phyloP scores from a whole-genome alignment of 1,140 invertebrate genomes.

The Heliothis virescens region DNA sequence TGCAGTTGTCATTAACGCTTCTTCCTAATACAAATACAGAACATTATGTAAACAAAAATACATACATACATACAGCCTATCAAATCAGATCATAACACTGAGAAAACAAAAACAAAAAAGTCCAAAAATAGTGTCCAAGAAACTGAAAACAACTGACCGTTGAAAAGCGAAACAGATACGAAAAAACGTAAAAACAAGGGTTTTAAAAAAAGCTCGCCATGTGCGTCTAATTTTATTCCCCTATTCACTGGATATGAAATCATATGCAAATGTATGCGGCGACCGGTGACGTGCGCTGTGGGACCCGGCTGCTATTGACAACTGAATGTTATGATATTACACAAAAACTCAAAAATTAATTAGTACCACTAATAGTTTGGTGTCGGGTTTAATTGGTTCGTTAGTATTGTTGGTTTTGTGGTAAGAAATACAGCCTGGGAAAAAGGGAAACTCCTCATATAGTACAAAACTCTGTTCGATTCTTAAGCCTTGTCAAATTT shows the following conservation, averaged over 20 bases:
- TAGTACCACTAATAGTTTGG: slow-evolving; percentile 2
- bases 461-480: too few relatives aligned
- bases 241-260: slow-evolving; percentile 82
- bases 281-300: slow-evolving; percentile 53
- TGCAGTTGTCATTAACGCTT: too few relatives aligned
- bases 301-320: slow-evolving; percentile 30
- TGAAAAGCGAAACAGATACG: slow-evolving; percentile 68
- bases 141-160: slow-evolving; percentile 59
- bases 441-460: neutral
- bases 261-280: slow-evolving; percentile 81
- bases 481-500: too few relatives aligned
- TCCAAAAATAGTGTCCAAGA: slow-evolving; percentile 19
- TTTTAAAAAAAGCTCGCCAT: slow-evolving; percentile 74
- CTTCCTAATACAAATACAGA: too few relatives aligned
- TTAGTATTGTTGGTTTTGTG: neutral
- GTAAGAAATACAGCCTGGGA: neutral
- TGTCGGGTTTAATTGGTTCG: neutral
- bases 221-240: slow-evolving; percentile 83
- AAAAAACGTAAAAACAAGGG: slow-evolving; percentile 77
- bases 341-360: slow-evolving; percentile 12
- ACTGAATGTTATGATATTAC: slow-evolving; percentile 37
- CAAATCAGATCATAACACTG: neutral
- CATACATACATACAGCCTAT: too few relatives aligned
- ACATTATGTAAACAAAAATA: too few relatives aligned
- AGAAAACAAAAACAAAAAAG: neutral